Evolutionary conservation across 2,888 invertebrate genomes (phyloP), one percentile per base, ranked within the genome.

Genomic region (Gonocerus acuteangulatus): DNA sequence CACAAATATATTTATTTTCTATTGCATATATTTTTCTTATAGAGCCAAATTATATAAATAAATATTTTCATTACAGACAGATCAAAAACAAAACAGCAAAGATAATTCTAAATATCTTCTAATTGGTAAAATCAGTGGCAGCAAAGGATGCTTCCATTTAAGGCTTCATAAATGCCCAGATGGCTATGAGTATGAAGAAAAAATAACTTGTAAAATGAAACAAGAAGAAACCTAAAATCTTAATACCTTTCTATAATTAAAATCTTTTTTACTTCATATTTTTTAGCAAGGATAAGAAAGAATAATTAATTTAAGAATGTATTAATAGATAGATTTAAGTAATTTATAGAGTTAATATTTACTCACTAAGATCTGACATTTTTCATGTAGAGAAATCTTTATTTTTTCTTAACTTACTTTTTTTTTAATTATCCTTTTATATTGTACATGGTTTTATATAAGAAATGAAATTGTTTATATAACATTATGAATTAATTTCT

Each of bases 91-190:
- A n/a, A 34, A 36, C 34, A 34, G 19, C n/a, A n/a, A 13, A 2
- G 11, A 16, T 6, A 32, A 18, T 51, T 13, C 19, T 13, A 34
- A 51, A 51, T 34, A 51, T 19, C 15, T 36, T 9, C 32, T 18
- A 2, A 36, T 51, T 13, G 51, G 51, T 34, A 51, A 51, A 51
- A 51, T 51, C 3, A 3, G 32, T 19, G 51, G 51, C 16, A 36
- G 19, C 1, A 51, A 51, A 34, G 51, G 34, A 16, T 51, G 51
- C 7, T 51, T 51, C 19, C 34, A 51, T 13, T 34, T 51, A 34
- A 16, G 34, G 19, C 9, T 51, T 34, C 34, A 51, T 34, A 51
- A 36, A 34, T 51, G 51, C 32, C 19, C 32, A 2, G 51, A 19
- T 34, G 51, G 51, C 13, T 51, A 27, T 27, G 27, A 27, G 9